Conservation (phyloP, 2,113 vertebrate genomes). For the Mionectes macconnelli region DNA sequence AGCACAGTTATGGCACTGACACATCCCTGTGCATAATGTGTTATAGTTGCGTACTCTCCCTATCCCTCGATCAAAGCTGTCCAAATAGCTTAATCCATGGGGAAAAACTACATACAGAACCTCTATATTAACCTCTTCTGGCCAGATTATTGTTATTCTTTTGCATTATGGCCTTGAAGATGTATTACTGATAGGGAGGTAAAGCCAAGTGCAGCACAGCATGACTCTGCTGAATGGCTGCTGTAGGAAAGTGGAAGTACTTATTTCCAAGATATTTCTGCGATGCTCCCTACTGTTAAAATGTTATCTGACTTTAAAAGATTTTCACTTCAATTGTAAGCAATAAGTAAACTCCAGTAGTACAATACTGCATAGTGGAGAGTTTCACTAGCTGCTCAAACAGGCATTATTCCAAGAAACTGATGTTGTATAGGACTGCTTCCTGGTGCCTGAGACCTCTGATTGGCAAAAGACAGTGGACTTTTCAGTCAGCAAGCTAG, state of each 20-base stretch:
- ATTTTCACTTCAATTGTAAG: conserved; percentile 43
- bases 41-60: background rate
- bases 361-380: background rate
- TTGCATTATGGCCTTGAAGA: conserved; percentile 51
- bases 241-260: conserved; percentile 35
- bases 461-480: conserved; percentile 67
- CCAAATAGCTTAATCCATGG: conserved; percentile 29
- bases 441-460: conserved; percentile 58
- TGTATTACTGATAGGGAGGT: conserved; percentile 38
- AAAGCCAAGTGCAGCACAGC: conserved; percentile 41
- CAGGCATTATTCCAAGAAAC: conserved; percentile 41
- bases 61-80: conserved; percentile 9
- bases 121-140: conserved; percentile 51
- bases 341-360: conserved; percentile 45
- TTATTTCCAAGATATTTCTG: conserved; percentile 52
- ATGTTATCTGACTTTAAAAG: conserved; percentile 59
- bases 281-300: conserved; percentile 49
- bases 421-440: conserved; percentile 51
- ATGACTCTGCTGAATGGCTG: conserved; percentile 13
- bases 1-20: background rate
- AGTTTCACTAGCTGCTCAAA: conserved; percentile 50
- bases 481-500: conserved; percentile 72
- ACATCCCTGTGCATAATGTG: background rate
- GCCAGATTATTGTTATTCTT: conserved; percentile 60
- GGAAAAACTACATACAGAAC: background rate